Percentiles rank a stretch among this genome's conserved stretches.
phyloP scores from a whole-genome alignment of 1,140 invertebrate genomes.

The Stegodyphus mimosarum region DNA sequence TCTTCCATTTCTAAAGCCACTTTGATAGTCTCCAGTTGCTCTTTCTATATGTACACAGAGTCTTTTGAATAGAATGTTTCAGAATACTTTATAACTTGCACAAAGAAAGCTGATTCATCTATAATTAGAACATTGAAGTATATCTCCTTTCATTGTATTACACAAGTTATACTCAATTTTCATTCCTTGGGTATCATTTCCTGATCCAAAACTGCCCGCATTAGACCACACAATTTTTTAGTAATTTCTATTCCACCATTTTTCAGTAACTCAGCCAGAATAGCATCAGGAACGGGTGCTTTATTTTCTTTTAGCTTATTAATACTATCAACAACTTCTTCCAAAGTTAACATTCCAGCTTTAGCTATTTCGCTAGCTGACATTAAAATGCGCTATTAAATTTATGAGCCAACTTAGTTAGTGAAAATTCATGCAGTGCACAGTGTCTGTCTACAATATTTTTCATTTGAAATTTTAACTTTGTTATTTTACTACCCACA shows the following conservation, averaged over 20 bases:
- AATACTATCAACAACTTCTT: not conserved
- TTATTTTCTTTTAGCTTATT: not conserved
- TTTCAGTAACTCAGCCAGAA: not conserved
- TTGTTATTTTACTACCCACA: too few species aligned
- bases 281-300: not conserved
- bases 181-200: not conserved
- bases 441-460: too few species aligned
- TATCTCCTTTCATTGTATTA: not conserved
- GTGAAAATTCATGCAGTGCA: too few species aligned
- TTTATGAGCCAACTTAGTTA: too few species aligned
- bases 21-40: not conserved
- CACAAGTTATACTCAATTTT: conserved; percentile 5
- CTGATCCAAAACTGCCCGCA: not conserved
- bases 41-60: not conserved
- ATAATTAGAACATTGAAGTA: conserved; percentile 11
- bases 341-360: too few species aligned
- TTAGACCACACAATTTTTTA: not conserved
- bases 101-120: conserved; percentile 2
- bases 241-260: not conserved
- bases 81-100: not conserved
- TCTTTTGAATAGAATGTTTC: not conserved
- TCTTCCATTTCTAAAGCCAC: not conserved
- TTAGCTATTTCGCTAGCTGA: too few species aligned
- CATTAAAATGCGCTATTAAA: too few species aligned
- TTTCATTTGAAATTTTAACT: too few species aligned